These are phyloP conservation scores for Drosophila paracracens DNA, from an alignment of 2,888 invertebrate genomes.

Conservation along the genomic window DNA sequence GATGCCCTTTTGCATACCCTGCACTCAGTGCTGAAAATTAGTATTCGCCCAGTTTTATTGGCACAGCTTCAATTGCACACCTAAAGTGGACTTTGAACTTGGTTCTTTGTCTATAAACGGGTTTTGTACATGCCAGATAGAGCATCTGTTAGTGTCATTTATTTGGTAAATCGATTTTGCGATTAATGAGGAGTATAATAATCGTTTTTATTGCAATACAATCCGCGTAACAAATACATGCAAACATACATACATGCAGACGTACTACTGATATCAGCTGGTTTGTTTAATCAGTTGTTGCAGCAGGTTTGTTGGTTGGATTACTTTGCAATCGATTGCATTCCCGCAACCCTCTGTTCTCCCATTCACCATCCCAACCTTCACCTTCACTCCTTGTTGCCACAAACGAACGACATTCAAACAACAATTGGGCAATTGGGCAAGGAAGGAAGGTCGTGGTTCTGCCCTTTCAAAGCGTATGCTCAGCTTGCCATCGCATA, in stretches of 20 bases:
- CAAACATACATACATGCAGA: neutral
- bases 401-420: constrained; percentile 60
- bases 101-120: neutral
- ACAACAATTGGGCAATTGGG: constrained; percentile 52
- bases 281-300: constrained; percentile 9
- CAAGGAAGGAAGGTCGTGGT: neutral
- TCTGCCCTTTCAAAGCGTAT: neutral
- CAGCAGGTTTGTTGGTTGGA: constrained; percentile 24
- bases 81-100: neutral
- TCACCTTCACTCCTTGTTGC: neutral
- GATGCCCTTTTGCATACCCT: constrained; percentile 14
- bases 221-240: neutral
- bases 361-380: neutral
- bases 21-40: neutral
- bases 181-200: constrained; percentile 5
- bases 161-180: constrained; percentile 26
- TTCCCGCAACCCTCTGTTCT: neutral
- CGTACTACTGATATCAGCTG: neutral
- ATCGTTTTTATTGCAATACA: constrained; percentile 17
- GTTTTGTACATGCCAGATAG: neutral
- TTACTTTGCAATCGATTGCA: constrained; percentile 39
- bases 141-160: constrained; percentile 8
- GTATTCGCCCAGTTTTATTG: neutral
- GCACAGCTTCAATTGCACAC: neutral
- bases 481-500: neutral